These are phyloP conservation scores for Cephonodes hylas DNA, from an alignment of 2,888 invertebrate species.

Conservation along the genomic window DNA sequence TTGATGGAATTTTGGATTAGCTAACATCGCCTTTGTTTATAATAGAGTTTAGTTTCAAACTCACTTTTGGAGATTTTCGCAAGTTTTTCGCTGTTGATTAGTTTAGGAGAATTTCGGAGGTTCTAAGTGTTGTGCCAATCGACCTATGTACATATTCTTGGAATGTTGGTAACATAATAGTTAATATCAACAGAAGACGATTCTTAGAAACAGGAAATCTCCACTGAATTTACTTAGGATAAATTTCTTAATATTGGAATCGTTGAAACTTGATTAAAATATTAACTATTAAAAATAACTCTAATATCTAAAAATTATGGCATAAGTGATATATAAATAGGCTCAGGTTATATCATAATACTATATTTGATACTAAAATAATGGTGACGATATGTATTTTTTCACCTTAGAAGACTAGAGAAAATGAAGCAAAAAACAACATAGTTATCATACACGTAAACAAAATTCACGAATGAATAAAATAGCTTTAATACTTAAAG, in stretches of 20 bases:
- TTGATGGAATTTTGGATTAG: conserved; percentile 9
- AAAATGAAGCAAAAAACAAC: too few relatives aligned
- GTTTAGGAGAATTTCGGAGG: background rate
- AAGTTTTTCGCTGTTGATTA: background rate
- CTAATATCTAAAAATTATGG: too few relatives aligned
- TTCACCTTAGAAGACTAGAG: too few relatives aligned
- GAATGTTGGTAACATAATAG: background rate
- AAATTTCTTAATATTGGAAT: background rate
- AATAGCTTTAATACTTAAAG: background rate
- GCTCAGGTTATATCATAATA: too few relatives aligned
- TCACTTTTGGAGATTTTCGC: background rate
- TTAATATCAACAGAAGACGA: background rate
- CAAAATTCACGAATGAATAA: background rate
- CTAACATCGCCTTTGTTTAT: conserved; percentile 5
- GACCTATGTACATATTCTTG: background rate
- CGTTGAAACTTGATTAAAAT: too few relatives aligned
- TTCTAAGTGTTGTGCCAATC: background rate
- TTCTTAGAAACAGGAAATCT: background rate
- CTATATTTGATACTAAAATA: too few relatives aligned
- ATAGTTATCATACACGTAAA: too few relatives aligned
- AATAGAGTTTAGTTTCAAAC: conserved; percentile 1
- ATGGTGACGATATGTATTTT: too few relatives aligned
- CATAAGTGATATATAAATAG: too few relatives aligned
- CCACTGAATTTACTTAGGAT: background rate
- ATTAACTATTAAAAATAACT: too few relatives aligned